A percentile compares a stretch with the other conserved stretches of the same genome.
These are phyloP conservation scores for Podiceps cristatus DNA, from an alignment of 2,113 vertebrate genomes.

Conservation along the genomic window DNA sequence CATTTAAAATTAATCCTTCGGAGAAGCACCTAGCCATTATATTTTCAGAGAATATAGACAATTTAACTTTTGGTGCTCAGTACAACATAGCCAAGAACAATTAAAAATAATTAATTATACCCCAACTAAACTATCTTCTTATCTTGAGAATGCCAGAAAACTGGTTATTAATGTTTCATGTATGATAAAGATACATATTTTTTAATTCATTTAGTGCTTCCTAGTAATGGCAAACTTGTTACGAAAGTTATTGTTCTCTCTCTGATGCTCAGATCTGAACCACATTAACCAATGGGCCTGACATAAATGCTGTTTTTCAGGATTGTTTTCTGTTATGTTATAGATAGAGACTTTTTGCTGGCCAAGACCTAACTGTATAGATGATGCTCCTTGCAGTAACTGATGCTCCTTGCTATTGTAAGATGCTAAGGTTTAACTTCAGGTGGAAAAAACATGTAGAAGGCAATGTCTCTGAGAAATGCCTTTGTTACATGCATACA, in stretches of 20 bases:
- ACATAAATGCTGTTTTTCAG: neutral
- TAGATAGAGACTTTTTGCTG: neutral
- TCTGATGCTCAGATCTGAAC: neutral
- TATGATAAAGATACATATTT: neutral
- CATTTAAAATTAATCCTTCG: slow-evolving; percentile 56
- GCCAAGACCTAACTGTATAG: neutral
- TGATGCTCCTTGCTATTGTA: neutral
- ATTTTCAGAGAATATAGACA: slow-evolving; percentile 43
- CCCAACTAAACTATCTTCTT: neutral
- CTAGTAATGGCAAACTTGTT: neutral
- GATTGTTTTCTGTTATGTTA: neutral
- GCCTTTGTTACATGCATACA: neutral
- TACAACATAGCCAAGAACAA: slow-evolving; percentile 46
- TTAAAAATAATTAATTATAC: slow-evolving; percentile 51
- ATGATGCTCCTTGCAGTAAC: neutral
- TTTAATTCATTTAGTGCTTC: neutral
- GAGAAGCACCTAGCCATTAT: slow-evolving; percentile 57
- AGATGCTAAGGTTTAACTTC: neutral
- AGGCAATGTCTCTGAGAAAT: neutral
- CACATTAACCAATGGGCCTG: neutral
- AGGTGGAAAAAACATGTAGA: neutral
- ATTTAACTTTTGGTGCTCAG: neutral
- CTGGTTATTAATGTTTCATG: neutral
- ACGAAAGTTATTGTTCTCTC: neutral
- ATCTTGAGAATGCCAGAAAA: slow-evolving; percentile 3